A percentile compares a stretch with the other conserved stretches of the same genome.
phyloP scores from a whole-genome alignment of 2,113 vertebrate species.

The Phycodurus eques region DNA sequence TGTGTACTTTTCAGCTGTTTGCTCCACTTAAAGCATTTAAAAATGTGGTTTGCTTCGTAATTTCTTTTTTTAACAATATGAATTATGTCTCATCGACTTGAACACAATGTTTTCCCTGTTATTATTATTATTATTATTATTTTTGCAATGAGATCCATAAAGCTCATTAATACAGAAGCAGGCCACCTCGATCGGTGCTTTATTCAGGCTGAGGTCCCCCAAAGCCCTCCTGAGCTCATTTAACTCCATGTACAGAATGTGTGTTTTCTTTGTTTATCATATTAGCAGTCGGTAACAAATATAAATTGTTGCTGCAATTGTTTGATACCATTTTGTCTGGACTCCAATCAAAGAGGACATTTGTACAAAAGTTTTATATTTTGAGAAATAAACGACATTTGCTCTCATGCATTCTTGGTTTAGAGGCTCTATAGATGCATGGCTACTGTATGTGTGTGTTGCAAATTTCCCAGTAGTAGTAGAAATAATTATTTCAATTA shows the following conservation, averaged over 20 bases:
- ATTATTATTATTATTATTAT: not conserved
- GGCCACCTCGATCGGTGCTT: not conserved
- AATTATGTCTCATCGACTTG: not conserved
- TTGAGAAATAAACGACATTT: slow-evolving; percentile 62
- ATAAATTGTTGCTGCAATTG: not conserved
- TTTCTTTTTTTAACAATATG: not conserved
- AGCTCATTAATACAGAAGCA: not conserved
- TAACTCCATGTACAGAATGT: not conserved
- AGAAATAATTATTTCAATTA: not conserved
- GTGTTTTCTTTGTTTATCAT: slow-evolving; percentile 27
- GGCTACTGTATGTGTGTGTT: too few relatives aligned
- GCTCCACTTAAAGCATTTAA: not conserved
- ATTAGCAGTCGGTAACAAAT: slow-evolving; percentile 30
- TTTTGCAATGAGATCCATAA: not conserved
- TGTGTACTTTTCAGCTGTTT: not conserved
- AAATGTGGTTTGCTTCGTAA: not conserved
- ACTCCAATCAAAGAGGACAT: slow-evolving; percentile 15
- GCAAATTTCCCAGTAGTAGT: too few relatives aligned
- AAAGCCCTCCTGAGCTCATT: slow-evolving; percentile 42
- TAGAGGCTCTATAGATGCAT: not conserved
- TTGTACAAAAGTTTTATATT: slow-evolving; percentile 52
- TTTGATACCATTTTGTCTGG: not conserved
- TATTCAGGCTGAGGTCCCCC: slow-evolving; percentile 16
- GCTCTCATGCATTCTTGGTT: slow-evolving; percentile 26
- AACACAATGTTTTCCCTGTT: not conserved